Conservation (phyloP, 92 coral and sea anemone genomes). For the Siderastrea radians region DNA sequence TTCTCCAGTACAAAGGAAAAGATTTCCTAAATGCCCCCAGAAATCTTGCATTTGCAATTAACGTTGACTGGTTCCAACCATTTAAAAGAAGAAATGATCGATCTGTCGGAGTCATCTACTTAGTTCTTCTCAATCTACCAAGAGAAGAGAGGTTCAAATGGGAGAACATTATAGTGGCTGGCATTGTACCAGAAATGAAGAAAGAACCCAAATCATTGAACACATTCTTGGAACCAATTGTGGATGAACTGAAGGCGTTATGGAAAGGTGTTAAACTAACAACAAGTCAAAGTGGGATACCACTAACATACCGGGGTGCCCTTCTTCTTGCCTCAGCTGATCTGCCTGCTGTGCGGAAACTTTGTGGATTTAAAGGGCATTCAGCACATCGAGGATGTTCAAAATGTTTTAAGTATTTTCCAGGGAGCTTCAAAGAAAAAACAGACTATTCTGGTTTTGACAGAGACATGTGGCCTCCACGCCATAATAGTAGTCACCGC, state of each 20-base stretch:
- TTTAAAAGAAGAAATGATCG: conserved; percentile 45
- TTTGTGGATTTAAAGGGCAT: no score
- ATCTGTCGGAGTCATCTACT: conserved; percentile 57
- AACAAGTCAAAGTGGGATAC: conserved; percentile 47
- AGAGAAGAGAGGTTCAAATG: no score
- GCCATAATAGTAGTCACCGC: no score
- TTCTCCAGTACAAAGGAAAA: conserved; percentile 21
- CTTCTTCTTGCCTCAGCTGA: conserved; percentile 78
- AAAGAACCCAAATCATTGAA: conserved; percentile 59
- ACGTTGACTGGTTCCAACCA: conserved; percentile 33
- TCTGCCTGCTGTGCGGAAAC: conserved; percentile 48
- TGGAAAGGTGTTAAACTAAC: conserved; percentile 51
- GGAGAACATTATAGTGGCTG: no score
- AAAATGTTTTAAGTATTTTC: no score
- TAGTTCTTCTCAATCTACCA: no score
- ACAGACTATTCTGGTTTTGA: no score
- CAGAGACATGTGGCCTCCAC: no score
- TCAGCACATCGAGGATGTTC: no score
- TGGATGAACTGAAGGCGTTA: conserved; percentile 51
- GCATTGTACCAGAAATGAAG: conserved; percentile 68
- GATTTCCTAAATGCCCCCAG: conserved; percentile 40
- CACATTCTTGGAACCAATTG: conserved; percentile 57
- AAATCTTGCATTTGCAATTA: conserved; percentile 45
- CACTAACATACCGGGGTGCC: no score
- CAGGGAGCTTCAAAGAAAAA: no score